Conservation (phyloP, 2,113 vertebrate species). For the Rhynchomys soricoides region DNA sequence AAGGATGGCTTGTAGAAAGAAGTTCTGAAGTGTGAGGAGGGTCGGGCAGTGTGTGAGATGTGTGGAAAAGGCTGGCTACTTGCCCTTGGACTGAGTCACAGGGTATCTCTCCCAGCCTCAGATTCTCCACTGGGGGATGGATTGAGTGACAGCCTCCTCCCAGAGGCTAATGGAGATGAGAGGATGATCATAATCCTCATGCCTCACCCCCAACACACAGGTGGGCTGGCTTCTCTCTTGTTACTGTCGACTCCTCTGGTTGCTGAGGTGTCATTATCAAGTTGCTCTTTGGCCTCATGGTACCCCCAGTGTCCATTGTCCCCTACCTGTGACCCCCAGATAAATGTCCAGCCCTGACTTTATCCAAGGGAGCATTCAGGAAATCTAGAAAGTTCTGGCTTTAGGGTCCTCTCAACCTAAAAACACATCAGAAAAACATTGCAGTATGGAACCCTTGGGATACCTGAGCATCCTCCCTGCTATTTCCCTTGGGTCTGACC, state of each 20-base stretch:
- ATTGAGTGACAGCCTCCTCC: not conserved
- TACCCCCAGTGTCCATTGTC: not conserved
- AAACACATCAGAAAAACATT: not conserved
- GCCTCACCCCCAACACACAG: rapidly evolving
- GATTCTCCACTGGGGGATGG: not conserved
- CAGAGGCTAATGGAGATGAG: not conserved
- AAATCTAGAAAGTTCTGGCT: not conserved
- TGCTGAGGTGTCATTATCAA: not conserved
- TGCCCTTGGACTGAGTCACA: not conserved
- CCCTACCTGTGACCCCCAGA: not conserved
- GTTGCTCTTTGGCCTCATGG: not conserved
- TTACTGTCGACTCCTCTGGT: not conserved
- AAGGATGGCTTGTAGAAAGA: not conserved
- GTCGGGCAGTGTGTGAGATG: not conserved
- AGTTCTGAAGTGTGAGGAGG: not conserved
- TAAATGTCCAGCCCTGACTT: not conserved
- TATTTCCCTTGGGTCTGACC: not conserved
- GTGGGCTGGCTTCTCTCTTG: not conserved
- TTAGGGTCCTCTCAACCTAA: not conserved
- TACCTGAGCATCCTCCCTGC: not conserved
- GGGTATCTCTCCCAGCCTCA: not conserved
- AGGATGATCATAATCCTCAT: not conserved
- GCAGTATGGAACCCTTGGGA: not conserved
- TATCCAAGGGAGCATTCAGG: not conserved
- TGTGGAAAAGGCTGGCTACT: rapidly evolving